Conservation (phyloP, 53 echinoderm and acorn worm genomes). For the Luidia sarsii region DNA sequence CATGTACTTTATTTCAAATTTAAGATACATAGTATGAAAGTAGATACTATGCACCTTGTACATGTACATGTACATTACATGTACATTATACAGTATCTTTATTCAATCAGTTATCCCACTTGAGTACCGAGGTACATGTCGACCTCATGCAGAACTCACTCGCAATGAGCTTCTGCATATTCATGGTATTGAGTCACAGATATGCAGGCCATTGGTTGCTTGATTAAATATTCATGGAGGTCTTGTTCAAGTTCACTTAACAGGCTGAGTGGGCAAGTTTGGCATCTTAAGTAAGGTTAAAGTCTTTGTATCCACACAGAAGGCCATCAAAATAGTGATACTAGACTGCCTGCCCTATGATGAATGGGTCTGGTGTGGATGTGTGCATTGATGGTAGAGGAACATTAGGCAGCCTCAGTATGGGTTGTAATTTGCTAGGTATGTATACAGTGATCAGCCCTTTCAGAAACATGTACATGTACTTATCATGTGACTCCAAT, state of each 20-base stretch:
- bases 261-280: conserved; percentile 28
- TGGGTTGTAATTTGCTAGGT: conserved; percentile 43
- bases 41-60: too few species aligned
- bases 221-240: conserved; percentile 37
- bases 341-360: conserved; percentile 10
- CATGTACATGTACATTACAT: too few species aligned
- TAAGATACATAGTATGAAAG: too few species aligned
- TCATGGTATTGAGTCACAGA: conserved; percentile 23
- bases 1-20: too few species aligned
- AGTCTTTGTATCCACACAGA: conserved; percentile 8
- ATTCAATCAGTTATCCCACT: too few species aligned
- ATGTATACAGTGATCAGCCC: conserved; percentile 8
- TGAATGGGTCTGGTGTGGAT: conserved; percentile 31
- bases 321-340: conserved; percentile 26
- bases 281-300: conserved; percentile 17
- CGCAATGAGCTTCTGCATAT: conserved; percentile 20
- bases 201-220: conserved; percentile 23
- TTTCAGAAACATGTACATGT: background rate
- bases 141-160: background rate
- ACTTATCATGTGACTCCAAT: too few species aligned
- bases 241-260: conserved; percentile 31
- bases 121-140: too few species aligned
- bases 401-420: conserved; percentile 21
- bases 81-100: too few species aligned
- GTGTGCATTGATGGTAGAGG: conserved; percentile 25